phyloP scores from a whole-genome alignment of 2,113 vertebrate species.

The Lucifuga dentata region DNA sequence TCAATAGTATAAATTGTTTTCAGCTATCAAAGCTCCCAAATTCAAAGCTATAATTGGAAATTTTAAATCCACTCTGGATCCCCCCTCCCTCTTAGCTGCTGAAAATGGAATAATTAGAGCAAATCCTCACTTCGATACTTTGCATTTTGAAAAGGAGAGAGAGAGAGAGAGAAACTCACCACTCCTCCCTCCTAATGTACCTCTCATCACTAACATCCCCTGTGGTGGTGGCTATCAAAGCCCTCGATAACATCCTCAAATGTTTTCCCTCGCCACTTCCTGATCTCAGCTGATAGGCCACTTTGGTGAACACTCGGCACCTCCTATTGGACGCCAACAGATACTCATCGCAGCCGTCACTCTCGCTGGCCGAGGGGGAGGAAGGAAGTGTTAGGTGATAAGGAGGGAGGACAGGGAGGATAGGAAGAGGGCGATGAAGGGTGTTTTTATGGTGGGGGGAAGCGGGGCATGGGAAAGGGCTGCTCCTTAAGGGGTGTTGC shows the following conservation, averaged over 20 bases:
- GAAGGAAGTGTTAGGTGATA: conserved; percentile 73
- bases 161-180: conserved; percentile 16
- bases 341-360: conserved; percentile 60
- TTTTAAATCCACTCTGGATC: conserved; percentile 70
- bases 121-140: conserved; percentile 53
- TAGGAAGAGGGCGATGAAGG: conserved; percentile 62
- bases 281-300: conserved; percentile 48
- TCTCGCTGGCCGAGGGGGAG: conserved; percentile 59
- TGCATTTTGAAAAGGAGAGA: conserved; percentile 4
- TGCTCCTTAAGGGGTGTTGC: conserved; percentile 48
- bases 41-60: conserved; percentile 75
- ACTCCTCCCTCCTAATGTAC: conserved; percentile 35
- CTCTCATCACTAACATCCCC: conserved; percentile 43
- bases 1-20: conserved; percentile 77
- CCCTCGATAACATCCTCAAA: conserved; percentile 54
- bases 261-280: conserved; percentile 45
- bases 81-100: conserved; percentile 60
- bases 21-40: conserved; percentile 68
- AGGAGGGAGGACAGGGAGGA: conserved; percentile 47
- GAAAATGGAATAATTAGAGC: conserved; percentile 76
- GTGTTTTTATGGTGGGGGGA: conserved; percentile 53
- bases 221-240: conserved; percentile 50
- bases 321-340: conserved; percentile 49
- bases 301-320: conserved; percentile 22
- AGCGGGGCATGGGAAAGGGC: conserved; percentile 68